Percentiles rank a stretch among this genome's conserved stretches.
Evolutionary conservation across 2,113 vertebrate genomes (phyloP).

Genomic region (Coreoperca whiteheadi): DNA sequence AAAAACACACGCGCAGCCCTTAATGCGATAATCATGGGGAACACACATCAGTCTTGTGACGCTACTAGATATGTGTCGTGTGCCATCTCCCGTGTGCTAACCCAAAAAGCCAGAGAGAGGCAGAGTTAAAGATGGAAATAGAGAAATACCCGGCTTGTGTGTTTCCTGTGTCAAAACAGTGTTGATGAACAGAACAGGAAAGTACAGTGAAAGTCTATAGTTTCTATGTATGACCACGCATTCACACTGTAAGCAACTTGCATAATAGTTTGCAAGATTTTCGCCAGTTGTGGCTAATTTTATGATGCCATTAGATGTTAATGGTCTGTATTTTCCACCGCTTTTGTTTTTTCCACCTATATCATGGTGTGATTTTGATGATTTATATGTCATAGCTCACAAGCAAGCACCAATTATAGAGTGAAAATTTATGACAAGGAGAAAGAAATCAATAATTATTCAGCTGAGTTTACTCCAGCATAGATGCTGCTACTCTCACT

Average conservation of each 20-base stretch:
- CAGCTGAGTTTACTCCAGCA: neutral
- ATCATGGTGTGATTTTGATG: neutral
- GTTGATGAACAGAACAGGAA: neutral
- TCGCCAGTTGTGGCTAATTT: neutral
- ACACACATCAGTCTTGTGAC: neutral
- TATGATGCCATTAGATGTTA: neutral
- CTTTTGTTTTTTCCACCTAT: neutral
- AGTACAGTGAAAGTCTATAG: neutral
- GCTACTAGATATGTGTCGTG: neutral
- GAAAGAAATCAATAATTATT: conserved; percentile 5
- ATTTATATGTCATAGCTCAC: neutral
- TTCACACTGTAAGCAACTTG: neutral
- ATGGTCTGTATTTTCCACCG: neutral
- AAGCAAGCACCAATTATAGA: neutral
- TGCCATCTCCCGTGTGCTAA: neutral
- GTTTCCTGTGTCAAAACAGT: neutral
- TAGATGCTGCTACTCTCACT: neutral
- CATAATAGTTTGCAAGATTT: neutral
- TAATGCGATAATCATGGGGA: conserved; percentile 27
- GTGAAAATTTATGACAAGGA: neutral
- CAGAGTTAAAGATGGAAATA: neutral
- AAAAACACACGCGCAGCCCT: neutral
- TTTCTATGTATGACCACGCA: neutral
- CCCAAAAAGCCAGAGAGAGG: neutral
- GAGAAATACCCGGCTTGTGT: neutral